Evolutionary conservation across 2,888 invertebrate species (phyloP), one percentile per base, ranked within the genome.

Genomic region (Holacanthella duospinosa): DNA sequence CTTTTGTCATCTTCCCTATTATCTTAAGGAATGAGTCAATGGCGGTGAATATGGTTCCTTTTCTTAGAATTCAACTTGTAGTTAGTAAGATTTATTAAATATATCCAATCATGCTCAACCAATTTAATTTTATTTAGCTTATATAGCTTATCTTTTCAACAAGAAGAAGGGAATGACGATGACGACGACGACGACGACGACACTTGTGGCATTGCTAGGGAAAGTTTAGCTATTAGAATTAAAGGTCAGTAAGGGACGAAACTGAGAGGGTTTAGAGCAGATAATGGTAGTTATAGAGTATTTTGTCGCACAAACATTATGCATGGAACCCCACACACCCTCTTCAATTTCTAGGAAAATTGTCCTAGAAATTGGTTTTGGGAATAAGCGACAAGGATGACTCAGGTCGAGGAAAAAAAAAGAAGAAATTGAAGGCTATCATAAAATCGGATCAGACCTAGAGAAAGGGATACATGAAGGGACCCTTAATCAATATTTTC

Each of bases 401-500:
- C 48, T 48, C 48, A 48, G 16, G 36, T 36, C 16, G 9, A n/a
- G n/a, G n/a, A n/a, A n/a, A n/a, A n/a, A 36, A 36, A 48, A 48
- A n/a, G n/a, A 16, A 48, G 48, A 4, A 21, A 48, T 21, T 48
- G 48, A 48, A 21, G 48, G 48, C 48, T 48, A 48, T 48, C 48
- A 48, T 48, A 48, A 48, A 48, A 48, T 21, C 12, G 21, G 48
- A 48, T 48, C 48, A 36, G 36, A 16, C 6, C 16, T 36, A 16
- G 19, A 9, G 21, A 48, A 21, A 48, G 12, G 48, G 48, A 48
- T 4, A 48, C 9, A 16, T 16, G 48, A 21, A n/a, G 48, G 48
- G 48, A 48, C 48, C 48, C 48, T 48, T 48, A 48, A 48, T 48
- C 48, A 48, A 48, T 48, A 48, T 48, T 48, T 48, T 48, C 21